Base-by-base conservation (phyloP, 1,140 invertebrate genomes). In the Papilio polytes region DNA sequence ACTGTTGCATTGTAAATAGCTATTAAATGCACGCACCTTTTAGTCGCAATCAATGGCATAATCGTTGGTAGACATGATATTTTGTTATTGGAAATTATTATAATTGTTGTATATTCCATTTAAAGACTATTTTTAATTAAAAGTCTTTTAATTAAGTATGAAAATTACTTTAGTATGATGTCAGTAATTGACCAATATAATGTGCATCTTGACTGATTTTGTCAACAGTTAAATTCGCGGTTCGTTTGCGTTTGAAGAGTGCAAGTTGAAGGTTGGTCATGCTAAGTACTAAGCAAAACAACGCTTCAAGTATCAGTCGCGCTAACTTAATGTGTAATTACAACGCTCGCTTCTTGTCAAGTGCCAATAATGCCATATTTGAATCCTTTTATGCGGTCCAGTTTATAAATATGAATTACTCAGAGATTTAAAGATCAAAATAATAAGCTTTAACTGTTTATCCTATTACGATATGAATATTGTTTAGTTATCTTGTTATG, bases 301-400 rank as follows among this genome's bases (percentile, higher is more conserved):
- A 36, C 77, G 56, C 18, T 78, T 78, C 31, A 78, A 78, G 77
- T 78, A 78, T 66, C 56, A n/a, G n/a, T 18, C 31, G 70, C 31
- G 76, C n/a, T 73, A 80, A 73, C 78, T 79, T 78, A 81, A 82
- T 78, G 56, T 76, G 73, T 73, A 82, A 76, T 82, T 80, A 81
- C 81, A 53, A 66, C 73, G 72, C 81, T 78, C 20, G 78, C 41
- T 53, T 48, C 80, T 48, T 76, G 59, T 76, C 59, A 82, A 80
- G 41, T 78, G 46, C 59, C 74, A 81, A 78, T 81, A 81, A 81
- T 76, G 74, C 22, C 18, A 74, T 77, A 73, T 80, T 78, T 78
- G 53, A 63, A 15, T 78, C 76, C 56, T 78, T 78, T 78, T 78
- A 66, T 46, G 56, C 4, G 12, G 59, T 22, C 76, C 20, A n/a